A percentile compares a stretch with the other conserved stretches of the same genome.
phyloP scores from a whole-genome alignment of 2,797 vertebrate genomes.

The Danio jaintianensis region DNA sequence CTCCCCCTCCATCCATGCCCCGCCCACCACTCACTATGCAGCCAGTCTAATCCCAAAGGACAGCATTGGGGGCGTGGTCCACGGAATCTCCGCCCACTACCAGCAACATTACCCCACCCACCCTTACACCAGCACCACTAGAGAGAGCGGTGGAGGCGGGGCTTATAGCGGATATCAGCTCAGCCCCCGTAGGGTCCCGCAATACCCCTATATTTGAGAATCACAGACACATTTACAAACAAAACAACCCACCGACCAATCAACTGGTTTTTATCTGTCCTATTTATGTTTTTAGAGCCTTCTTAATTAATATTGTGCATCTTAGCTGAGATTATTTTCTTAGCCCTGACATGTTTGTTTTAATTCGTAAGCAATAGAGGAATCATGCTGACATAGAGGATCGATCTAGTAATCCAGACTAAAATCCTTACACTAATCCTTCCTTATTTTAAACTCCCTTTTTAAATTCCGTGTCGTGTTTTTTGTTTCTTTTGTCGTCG shows the following conservation, averaged over 20 bases:
- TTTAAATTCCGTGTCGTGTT: slow-evolving; percentile 51
- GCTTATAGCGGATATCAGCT: slow-evolving; percentile 95
- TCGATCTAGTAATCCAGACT: background rate
- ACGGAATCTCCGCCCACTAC: slow-evolving; percentile 88
- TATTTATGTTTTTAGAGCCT: slow-evolving; percentile 70
- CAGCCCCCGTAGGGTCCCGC: slow-evolving; percentile 92
- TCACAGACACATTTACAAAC: slow-evolving; percentile 10
- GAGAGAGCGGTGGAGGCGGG: slow-evolving; percentile 66
- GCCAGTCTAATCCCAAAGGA: slow-evolving; percentile 90
- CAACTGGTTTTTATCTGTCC: slow-evolving; percentile 64
- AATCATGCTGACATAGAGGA: slow-evolving; percentile 55
- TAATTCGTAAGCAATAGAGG: slow-evolving; percentile 58
- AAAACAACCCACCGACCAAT: background rate
- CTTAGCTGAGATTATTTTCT: slow-evolving; percentile 56
- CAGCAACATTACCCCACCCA: slow-evolving; percentile 88
- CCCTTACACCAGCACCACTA: slow-evolving; percentile 85
- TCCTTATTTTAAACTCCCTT: slow-evolving; percentile 35
- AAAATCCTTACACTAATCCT: slow-evolving; percentile 60
- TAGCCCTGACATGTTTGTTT: slow-evolving; percentile 51
- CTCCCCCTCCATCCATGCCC: slow-evolving; percentile 80
- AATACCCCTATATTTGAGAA: slow-evolving; percentile 92
- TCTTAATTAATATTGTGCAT: slow-evolving; percentile 37
- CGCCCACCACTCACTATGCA: slow-evolving; percentile 82
- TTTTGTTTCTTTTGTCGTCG: too few species aligned
- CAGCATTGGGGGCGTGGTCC: slow-evolving; percentile 82